Evolutionary conservation across 2,113 vertebrate genomes (phyloP).

Genomic region (Corythoichthys haematopterus): DNA sequence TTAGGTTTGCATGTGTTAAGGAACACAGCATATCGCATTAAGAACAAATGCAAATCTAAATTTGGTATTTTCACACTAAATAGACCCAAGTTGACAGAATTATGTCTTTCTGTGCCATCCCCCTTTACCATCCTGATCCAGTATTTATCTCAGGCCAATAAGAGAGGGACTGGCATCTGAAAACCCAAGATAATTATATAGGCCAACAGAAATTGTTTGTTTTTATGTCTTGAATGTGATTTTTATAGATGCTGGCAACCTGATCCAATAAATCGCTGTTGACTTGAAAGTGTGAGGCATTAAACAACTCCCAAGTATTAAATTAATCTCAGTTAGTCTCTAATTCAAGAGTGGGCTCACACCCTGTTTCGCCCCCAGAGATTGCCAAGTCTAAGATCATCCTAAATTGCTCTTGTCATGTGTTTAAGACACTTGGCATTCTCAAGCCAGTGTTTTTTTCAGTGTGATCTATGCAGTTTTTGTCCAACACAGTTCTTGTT

Average conservation of each 20-base stretch:
- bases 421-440: conserved; percentile 74
- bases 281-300: conserved; percentile 69
- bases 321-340: conserved; percentile 73
- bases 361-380: conserved; percentile 64
- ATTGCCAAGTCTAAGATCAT: conserved; percentile 74
- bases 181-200: conserved; percentile 74
- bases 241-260: conserved; percentile 73
- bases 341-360: conserved; percentile 73
- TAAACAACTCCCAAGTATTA: conserved; percentile 72
- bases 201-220: conserved; percentile 70
- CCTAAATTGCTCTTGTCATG: conserved; percentile 75
- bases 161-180: conserved; percentile 67
- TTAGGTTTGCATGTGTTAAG: conserved; percentile 7
- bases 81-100: conserved; percentile 64
- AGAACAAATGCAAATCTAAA: conserved; percentile 53
- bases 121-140: conserved; percentile 62
- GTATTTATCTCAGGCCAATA: conserved; percentile 57
- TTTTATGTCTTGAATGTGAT: conserved; percentile 69
- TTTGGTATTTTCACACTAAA: conserved; percentile 53
- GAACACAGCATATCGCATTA: conserved; percentile 14
- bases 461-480: conserved; percentile 41
- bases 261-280: conserved; percentile 69
- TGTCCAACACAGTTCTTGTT: conserved; percentile 57
- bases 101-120: conserved; percentile 60
- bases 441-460: conserved; percentile 53